phyloP scores from a whole-genome alignment of 2,797 vertebrate genomes.

The Mus minutoides region DNA sequence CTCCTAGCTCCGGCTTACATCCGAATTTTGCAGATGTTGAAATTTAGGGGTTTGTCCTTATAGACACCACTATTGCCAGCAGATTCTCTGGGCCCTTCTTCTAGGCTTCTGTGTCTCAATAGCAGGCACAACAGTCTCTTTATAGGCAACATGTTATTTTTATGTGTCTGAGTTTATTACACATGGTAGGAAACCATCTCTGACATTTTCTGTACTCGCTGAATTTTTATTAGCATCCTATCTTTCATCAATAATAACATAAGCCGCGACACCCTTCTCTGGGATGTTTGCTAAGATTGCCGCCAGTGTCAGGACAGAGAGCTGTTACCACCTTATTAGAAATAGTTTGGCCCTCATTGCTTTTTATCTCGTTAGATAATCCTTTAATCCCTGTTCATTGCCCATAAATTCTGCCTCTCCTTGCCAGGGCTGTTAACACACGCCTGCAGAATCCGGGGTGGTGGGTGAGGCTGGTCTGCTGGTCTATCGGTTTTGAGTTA shows the following conservation, averaged over 20 bases:
- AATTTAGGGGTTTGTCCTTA: not conserved
- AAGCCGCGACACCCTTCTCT: conserved; percentile 58
- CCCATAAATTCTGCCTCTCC: conserved; percentile 66
- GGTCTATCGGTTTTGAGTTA: conserved; percentile 77
- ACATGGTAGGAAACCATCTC: conserved; percentile 71
- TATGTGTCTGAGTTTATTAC: conserved; percentile 68
- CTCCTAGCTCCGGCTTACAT: not conserved
- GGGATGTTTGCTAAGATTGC: conserved; percentile 63
- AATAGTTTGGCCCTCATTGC: conserved; percentile 78
- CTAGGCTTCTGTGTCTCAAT: conserved; percentile 31
- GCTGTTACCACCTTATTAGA: conserved; percentile 73
- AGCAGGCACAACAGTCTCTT: conserved; percentile 43
- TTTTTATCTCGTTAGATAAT: conserved; percentile 84
- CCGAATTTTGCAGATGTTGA: not conserved
- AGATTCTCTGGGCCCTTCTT: not conserved
- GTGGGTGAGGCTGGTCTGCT: conserved; percentile 66
- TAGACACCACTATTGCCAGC: not conserved
- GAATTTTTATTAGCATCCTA: conserved; percentile 70
- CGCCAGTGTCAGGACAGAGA: conserved; percentile 67
- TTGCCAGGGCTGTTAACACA: conserved; percentile 58
- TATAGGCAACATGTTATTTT: conserved; percentile 78
- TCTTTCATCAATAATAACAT: conserved; percentile 75
- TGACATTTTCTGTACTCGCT: conserved; percentile 66
- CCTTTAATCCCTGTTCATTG: conserved; percentile 79
- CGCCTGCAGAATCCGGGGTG: conserved; percentile 41